Evolutionary conservation across 2,113 vertebrate genomes (phyloP).

Genomic region (Mungos mungo): DNA sequence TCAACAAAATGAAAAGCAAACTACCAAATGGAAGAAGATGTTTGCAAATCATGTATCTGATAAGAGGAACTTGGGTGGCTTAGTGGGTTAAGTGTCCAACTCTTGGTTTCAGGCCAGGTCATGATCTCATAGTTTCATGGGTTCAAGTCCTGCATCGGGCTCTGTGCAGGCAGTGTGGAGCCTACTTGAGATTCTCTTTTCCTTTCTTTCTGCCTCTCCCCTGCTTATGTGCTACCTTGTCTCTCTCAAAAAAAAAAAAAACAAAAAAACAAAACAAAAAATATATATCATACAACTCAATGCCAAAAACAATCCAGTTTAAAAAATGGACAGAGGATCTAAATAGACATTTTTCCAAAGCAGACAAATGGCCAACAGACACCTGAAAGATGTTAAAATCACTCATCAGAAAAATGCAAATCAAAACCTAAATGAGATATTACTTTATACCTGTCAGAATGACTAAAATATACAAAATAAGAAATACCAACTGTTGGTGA

Average conservation of each 20-base stretch:
- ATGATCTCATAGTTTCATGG: too few species aligned
- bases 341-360: background rate
- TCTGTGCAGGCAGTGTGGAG: too few species aligned
- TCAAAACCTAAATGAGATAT: background rate
- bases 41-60: background rate
- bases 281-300: background rate
- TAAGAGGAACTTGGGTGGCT: too few species aligned
- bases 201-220: too few species aligned
- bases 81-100: too few species aligned
- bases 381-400: background rate
- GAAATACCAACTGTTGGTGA: background rate
- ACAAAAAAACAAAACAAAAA: too few species aligned
- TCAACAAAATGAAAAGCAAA: background rate
- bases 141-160: too few species aligned
- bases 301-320: background rate
- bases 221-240: too few species aligned
- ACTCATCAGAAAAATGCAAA: background rate
- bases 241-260: too few species aligned
- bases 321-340: background rate
- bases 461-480: background rate
- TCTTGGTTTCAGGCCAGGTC: too few species aligned
- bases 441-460: background rate
- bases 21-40: background rate
- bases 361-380: background rate
- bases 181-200: too few species aligned